Evolutionary conservation across 1,140 invertebrate species (phyloP), one percentile per base, ranked within the genome.

Genomic region (Trichonephila inaurata): DNA sequence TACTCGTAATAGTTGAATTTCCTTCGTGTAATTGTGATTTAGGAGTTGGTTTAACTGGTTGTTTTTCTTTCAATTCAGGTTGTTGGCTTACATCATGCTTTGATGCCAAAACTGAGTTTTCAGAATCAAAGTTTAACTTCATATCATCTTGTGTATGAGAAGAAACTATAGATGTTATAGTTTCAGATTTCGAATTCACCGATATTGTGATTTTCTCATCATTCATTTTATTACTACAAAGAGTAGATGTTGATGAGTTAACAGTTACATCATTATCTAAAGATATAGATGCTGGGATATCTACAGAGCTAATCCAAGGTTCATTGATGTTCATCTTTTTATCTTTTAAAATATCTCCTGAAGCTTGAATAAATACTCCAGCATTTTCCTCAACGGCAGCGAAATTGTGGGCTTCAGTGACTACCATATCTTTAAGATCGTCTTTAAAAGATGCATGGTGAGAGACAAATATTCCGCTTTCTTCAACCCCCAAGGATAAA

Each of bases 171-270:
- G 40, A 64, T 93, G 88, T 89, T 24, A 51, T 28, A 82, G 60
- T n/a, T 58, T 82, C 61, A 24, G 86, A 40, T n/a, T 90, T 94
- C 81, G 87, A 66, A 60, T 94, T 94, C 3, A 94, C 81, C 21
- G 93, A 94, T 33, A 94, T 94, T 85, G 93, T 94, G 82, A 94
- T 90, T 86, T 85, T 94, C n/a, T 94, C 93, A 64, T 94, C 93
- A 2, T n/a, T 83, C 24, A 94, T 69, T 85, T 72, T 94, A 51
- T 82, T 89, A 69, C 60, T 64, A 94, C 81, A 90, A 1, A 94
- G 14, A 40, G 85, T 89, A 51, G 92, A 94, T 21, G 93, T 72
- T 14, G 58, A 66, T 7, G 92, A 81, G 28, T 40, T 90, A 33
- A 90, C 88, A 58, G 88, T 90, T 16, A 83, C 87, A 90, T 94